Conservation (phyloP, 2,888 invertebrate species). For the Fragum sueziense region DNA sequence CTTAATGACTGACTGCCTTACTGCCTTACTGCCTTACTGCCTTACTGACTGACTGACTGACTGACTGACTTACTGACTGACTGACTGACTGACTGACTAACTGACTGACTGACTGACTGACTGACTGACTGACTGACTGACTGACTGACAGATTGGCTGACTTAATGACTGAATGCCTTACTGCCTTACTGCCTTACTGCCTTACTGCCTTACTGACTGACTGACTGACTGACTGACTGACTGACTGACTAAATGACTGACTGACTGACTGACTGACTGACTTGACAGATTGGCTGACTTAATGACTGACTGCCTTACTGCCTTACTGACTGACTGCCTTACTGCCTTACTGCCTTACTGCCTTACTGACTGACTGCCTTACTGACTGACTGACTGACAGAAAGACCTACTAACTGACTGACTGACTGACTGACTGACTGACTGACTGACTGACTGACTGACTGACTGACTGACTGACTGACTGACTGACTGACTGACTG, state of each 20-base stretch:
- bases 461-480: slow-evolving; percentile 17
- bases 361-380: slow-evolving; percentile 2
- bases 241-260: no score
- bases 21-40: slow-evolving; percentile 3
- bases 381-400: no score
- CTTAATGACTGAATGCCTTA: neutral
- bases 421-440: slow-evolving; percentile 5
- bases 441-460: slow-evolving; percentile 7
- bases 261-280: no score
- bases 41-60: slow-evolving; percentile 2
- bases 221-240: slow-evolving; percentile 7
- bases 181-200: slow-evolving; percentile 7
- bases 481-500: slow-evolving; percentile 8
- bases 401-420: no score
- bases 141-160: slow-evolving; percentile 2
- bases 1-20: slow-evolving; percentile 3
- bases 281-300: no score
- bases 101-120: no score
- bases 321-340: slow-evolving; percentile 1
- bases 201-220: slow-evolving; percentile 6
- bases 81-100: no score
- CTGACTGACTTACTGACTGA: slow-evolving; percentile 14
- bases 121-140: slow-evolving; percentile 10
- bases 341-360: slow-evolving; percentile 2
- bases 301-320: slow-evolving; percentile 1